Evolutionary conservation across 2,797 vertebrate species (phyloP).

Genomic region (Alectoris magna): DNA sequence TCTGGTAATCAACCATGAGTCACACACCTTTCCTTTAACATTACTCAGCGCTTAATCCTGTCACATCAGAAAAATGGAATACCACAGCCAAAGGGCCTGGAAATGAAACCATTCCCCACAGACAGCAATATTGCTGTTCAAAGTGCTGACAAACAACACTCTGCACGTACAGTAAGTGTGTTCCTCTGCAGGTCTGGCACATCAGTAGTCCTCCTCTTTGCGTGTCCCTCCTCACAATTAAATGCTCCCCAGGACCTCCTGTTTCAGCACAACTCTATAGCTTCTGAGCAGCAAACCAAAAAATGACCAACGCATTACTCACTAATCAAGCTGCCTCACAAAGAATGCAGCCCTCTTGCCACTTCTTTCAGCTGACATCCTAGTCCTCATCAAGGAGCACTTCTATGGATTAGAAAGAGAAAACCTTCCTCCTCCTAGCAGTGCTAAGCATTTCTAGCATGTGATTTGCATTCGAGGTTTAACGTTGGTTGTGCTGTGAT

Average conservation of each 20-base stretch:
- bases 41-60: not conserved
- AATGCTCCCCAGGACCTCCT: not conserved
- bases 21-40: not conserved
- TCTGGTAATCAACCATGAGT: not conserved
- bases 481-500: not conserved
- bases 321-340: not conserved
- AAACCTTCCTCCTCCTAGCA: not conserved
- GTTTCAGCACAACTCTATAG: not conserved
- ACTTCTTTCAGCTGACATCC: not conserved
- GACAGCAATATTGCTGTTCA: not conserved
- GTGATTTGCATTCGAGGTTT: not conserved
- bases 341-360: not conserved
- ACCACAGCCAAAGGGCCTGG: not conserved
- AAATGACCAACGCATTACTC: not conserved
- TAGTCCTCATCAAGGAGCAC: not conserved
- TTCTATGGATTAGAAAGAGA: too few species aligned
- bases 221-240: not conserved
- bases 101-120: not conserved
- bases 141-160: not conserved
- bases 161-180: fast-evolving
- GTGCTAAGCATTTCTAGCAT: not conserved
- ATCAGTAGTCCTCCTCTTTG: not conserved
- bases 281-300: not conserved
- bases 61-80: not conserved
- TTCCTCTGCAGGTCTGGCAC: not conserved